A percentile compares a stretch with the other conserved stretches of the same genome.
phyloP scores from a whole-genome alignment of 2,797 vertebrate genomes.

The Betta splendens region DNA sequence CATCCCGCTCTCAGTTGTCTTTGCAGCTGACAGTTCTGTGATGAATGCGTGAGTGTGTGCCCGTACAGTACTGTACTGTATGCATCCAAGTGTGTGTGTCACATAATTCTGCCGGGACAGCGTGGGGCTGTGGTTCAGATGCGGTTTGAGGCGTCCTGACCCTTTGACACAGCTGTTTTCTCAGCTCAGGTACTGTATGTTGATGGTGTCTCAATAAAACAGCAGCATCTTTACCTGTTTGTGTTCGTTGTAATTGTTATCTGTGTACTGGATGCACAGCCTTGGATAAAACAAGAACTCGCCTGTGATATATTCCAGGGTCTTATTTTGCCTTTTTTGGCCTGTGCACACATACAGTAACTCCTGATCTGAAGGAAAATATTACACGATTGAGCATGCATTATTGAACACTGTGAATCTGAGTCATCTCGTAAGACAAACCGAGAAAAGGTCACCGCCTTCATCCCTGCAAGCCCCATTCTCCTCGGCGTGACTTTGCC shows the following conservation, averaged over 20 bases:
- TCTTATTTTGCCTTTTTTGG: background rate
- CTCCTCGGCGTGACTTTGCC: conserved; percentile 57
- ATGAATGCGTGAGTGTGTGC: conserved; percentile 14
- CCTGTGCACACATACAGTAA: background rate
- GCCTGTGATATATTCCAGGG: background rate
- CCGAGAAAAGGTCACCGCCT: conserved; percentile 48
- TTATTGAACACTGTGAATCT: conserved; percentile 34
- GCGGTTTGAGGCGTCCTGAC: conserved; percentile 56
- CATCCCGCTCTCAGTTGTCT: conserved; percentile 10
- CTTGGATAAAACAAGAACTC: background rate
- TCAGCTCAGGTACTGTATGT: conserved; percentile 22
- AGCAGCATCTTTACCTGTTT: conserved; percentile 7
- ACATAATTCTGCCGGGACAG: conserved; percentile 47
- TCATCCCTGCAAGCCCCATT: conserved; percentile 35
- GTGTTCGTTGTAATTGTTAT: conserved; percentile 4
- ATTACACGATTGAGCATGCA: conserved; percentile 23
- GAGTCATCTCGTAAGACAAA: conserved; percentile 56
- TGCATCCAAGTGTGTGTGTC: conserved; percentile 1
- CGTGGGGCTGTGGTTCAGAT: conserved; percentile 54
- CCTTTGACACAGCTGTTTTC: conserved; percentile 47
- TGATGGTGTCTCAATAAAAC: conserved; percentile 73
- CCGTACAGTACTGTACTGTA: background rate
- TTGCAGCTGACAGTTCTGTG: conserved; percentile 6
- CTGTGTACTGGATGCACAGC: background rate
- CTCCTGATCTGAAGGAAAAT: conserved; percentile 7